Percentiles rank a stretch among this genome's conserved stretches.
These are phyloP conservation scores for Drosophila paranaensis DNA, from an alignment of 2,888 invertebrate species.

Conservation along the genomic window DNA sequence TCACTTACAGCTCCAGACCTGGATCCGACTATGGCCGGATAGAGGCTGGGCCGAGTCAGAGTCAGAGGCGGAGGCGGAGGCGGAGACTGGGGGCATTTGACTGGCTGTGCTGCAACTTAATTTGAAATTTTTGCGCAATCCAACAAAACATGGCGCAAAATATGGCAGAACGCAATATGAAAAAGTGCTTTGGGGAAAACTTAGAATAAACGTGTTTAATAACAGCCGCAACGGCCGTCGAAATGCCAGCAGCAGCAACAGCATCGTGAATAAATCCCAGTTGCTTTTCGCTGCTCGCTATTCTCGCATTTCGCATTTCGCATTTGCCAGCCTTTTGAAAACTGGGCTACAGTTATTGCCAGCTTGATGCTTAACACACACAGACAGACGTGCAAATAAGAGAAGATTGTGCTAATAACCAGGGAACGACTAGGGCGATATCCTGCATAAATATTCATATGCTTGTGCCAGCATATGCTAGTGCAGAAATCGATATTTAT, in stretches of 20 bases:
- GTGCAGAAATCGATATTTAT: not conserved
- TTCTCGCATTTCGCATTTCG: conserved; percentile 32
- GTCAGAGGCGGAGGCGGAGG: too few species aligned
- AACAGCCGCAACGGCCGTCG: conserved; percentile 52
- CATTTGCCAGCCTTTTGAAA: conserved; percentile 26
- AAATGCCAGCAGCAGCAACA: conserved; percentile 11
- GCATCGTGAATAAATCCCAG: conserved; percentile 48
- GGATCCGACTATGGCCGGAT: conserved; percentile 9
- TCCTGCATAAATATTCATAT: not conserved
- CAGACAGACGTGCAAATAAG: conserved; percentile 11
- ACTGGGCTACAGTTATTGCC: conserved; percentile 43
- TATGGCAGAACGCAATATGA: conserved; percentile 76
- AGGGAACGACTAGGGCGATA: not conserved
- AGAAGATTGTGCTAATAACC: not conserved
- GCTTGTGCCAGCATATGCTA: too few species aligned
- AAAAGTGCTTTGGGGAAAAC: conserved; percentile 77
- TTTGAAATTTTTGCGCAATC: conserved; percentile 82
- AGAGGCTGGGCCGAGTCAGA: too few species aligned
- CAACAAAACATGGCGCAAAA: conserved; percentile 75
- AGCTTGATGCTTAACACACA: conserved; percentile 34
- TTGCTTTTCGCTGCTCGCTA: conserved; percentile 33
- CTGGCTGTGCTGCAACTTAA: conserved; percentile 76
- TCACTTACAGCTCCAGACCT: conserved; percentile 67
- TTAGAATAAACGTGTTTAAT: conserved; percentile 80
- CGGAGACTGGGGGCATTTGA: conserved; percentile 17